Evolutionary conservation across 2,888 invertebrate species (phyloP).

Genomic region (Aspidiotus destructor): DNA sequence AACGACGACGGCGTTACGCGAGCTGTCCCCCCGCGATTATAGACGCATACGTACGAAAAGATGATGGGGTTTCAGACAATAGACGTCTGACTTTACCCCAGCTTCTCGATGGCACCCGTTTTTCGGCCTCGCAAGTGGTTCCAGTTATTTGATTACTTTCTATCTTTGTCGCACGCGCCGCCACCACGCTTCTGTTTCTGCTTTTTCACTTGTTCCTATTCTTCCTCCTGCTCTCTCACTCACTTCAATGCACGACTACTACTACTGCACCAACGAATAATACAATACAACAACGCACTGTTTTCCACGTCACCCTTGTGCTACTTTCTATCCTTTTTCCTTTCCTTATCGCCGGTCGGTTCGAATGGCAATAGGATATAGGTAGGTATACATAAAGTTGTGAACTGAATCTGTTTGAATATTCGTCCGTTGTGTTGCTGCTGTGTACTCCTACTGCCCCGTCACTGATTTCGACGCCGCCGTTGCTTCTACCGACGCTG

Average conservation of each 20-base stretch:
- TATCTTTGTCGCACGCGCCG: constrained; percentile 9
- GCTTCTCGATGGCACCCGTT: constrained; percentile 26
- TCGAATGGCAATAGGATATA: neutral
- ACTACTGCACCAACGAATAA: too few species aligned
- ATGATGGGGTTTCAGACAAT: constrained; percentile 21
- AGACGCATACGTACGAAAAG: constrained; percentile 2
- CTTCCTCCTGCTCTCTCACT: constrained; percentile 5
- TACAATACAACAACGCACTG: too few species aligned
- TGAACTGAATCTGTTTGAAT: constrained; percentile 1
- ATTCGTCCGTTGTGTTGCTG: neutral
- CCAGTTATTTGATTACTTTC: constrained; percentile 16
- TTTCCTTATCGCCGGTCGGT: constrained; percentile 9
- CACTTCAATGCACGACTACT: too few species aligned
- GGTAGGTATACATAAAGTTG: neutral
- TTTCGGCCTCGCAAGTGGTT: constrained; percentile 26
- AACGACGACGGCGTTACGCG: constrained; percentile 6
- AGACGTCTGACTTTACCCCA: constrained; percentile 28
- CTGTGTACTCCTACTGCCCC: too few species aligned
- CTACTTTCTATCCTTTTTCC: constrained; percentile 21
- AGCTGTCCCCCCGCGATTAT: constrained; percentile 5
- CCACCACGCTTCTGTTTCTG: neutral
- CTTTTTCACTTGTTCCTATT: constrained; percentile 25
- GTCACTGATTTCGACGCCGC: too few species aligned
- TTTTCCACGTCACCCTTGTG: constrained; percentile 16
- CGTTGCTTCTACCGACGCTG: too few species aligned